Evolutionary conservation across 1,140 invertebrate genomes (phyloP).

Genomic region (Drosophila pandora): DNA sequence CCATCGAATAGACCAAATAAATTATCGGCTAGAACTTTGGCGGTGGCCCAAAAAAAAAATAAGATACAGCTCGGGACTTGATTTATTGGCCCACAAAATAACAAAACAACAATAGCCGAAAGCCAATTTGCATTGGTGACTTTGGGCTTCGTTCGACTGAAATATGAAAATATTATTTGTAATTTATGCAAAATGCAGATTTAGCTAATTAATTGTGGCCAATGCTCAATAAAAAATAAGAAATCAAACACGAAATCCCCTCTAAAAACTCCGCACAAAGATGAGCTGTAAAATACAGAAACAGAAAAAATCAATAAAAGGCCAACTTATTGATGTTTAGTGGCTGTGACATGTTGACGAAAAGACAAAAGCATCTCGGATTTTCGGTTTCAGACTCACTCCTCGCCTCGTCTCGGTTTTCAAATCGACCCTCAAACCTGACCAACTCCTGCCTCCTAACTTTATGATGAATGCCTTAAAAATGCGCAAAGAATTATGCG

Average conservation of each 20-base stretch:
- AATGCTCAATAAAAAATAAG: constrained; percentile 70
- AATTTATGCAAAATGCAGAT: constrained; percentile 82
- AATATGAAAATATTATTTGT: constrained; percentile 70
- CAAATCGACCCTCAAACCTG: constrained; percentile 10
- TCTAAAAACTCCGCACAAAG: constrained; percentile 73
- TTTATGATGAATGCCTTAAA: constrained; percentile 77
- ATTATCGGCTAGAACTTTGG: constrained; percentile 54
- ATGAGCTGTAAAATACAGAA: constrained; percentile 53
- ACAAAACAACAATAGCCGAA: constrained; percentile 42
- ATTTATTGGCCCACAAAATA: constrained; percentile 70
- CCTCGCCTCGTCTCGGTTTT: not conserved
- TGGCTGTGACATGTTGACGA: constrained; percentile 75
- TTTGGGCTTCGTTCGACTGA: constrained; percentile 24
- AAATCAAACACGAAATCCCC: constrained; percentile 48
- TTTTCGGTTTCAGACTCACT: constrained; percentile 37
- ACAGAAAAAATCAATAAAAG: constrained; percentile 47
- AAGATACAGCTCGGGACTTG: constrained; percentile 40
- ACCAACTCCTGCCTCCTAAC: constrained; percentile 1
- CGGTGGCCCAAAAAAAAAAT: constrained; percentile 37
- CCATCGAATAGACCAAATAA: constrained; percentile 49
- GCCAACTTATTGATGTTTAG: constrained; percentile 73
- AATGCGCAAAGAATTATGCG: constrained; percentile 46
- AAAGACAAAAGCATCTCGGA: constrained; percentile 64
- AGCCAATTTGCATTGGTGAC: constrained; percentile 33
- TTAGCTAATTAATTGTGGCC: constrained; percentile 79